Conservation (phyloP, 2,113 vertebrate species). For the Myiozetetes cayanensis region DNA sequence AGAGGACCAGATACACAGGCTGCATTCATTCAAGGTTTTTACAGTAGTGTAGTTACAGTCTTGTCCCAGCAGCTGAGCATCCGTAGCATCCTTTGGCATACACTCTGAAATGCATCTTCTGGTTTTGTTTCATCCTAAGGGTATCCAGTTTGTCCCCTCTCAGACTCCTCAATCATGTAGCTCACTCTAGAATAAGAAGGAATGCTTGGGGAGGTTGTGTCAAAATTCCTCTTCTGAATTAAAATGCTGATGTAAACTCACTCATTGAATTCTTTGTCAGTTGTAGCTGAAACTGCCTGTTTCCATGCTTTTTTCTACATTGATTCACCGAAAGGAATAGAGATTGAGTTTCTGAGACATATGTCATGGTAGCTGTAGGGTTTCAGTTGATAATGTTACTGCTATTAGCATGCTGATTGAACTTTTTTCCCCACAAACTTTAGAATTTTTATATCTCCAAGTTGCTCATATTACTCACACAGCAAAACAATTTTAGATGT, state of each 20-base stretch:
- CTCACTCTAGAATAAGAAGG: neutral
- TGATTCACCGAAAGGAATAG: neutral
- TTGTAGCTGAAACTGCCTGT: neutral
- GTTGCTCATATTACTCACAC: neutral
- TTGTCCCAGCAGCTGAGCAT: neutral
- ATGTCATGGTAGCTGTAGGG: neutral
- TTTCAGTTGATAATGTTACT: neutral
- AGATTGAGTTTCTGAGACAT: neutral
- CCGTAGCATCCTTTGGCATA: neutral
- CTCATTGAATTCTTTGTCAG: neutral
- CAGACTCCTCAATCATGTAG: neutral
- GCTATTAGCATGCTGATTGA: constrained; percentile 19
- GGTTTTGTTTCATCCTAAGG: neutral
- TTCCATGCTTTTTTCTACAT: neutral
- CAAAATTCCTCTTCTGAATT: neutral
- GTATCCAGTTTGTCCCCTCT: neutral
- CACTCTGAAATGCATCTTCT: neutral
- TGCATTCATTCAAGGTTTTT: neutral
- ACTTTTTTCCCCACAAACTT: neutral
- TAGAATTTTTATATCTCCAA: neutral
- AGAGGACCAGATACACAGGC: neutral
- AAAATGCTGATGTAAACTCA: neutral
- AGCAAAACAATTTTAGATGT: neutral
- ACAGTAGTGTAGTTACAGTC: neutral
- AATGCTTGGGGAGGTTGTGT: neutral